Conservation (phyloP, 2,797 vertebrate genomes). For the Falco rusticolus region DNA sequence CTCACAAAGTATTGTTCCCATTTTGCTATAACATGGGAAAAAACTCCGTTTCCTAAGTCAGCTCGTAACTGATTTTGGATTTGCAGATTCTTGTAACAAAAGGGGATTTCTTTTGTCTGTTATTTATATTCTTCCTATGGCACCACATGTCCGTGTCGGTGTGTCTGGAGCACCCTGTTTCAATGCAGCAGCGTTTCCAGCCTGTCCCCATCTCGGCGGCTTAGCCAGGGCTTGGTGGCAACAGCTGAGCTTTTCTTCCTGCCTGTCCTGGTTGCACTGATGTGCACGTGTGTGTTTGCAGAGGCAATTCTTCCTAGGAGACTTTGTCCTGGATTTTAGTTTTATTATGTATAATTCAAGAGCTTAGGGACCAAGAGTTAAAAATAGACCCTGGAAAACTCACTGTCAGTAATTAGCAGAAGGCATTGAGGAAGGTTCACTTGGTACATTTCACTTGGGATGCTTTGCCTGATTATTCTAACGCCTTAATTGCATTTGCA, state of each 20-base stretch:
- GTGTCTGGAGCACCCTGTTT: slow-evolving; percentile 9
- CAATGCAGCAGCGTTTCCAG: background rate
- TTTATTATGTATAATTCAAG: slow-evolving; percentile 20
- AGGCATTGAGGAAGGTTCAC: background rate
- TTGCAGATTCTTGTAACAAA: slow-evolving; percentile 75
- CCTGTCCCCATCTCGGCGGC: background rate
- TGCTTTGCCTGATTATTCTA: slow-evolving; percentile 22
- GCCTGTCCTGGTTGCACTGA: background rate
- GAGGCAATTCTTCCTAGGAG: background rate
- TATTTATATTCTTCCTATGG: slow-evolving; percentile 71
- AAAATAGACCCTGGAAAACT: background rate
- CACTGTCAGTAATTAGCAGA: background rate
- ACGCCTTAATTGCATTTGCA: slow-evolving; percentile 45
- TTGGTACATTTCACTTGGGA: background rate
- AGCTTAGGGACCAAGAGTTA: background rate
- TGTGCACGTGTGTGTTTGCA: background rate
- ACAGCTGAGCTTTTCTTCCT: background rate
- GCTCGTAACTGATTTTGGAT: slow-evolving; percentile 63
- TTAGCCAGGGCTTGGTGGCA: background rate
- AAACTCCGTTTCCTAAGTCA: slow-evolving; percentile 72
- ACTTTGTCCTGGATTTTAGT: slow-evolving; percentile 30
- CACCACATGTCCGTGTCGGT: background rate
- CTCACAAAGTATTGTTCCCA: slow-evolving; percentile 73
- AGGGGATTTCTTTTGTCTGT: slow-evolving; percentile 64
- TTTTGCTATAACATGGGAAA: slow-evolving; percentile 76